Evolutionary conservation across 2,113 vertebrate species (phyloP).

Genomic region (Crotophaga sulcirostris): DNA sequence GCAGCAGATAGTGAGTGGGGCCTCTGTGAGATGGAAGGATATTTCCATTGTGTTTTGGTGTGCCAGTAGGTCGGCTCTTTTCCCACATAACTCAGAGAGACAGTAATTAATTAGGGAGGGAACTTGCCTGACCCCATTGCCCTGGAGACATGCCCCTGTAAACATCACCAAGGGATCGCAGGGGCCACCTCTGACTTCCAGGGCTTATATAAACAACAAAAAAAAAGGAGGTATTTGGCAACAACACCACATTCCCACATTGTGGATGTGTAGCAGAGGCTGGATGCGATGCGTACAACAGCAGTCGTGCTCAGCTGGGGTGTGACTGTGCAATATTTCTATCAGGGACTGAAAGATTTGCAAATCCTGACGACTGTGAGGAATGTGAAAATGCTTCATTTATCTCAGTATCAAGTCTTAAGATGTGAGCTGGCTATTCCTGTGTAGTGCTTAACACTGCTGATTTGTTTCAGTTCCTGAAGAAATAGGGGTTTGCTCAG

Average conservation of each 20-base stretch:
- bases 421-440: background rate
- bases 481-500: background rate
- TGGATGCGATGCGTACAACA: background rate
- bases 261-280: background rate
- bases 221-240: slow-evolving; percentile 35
- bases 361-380: background rate
- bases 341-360: background rate
- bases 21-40: background rate
- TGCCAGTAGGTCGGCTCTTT: background rate
- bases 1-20: background rate
- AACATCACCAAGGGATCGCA: background rate
- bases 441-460: background rate
- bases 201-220: slow-evolving; percentile 32
- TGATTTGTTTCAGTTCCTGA: background rate
- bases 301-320: background rate
- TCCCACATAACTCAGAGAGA: slow-evolving; percentile 62
- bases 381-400: background rate
- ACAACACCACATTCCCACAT: slow-evolving; percentile 5
- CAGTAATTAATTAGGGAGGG: slow-evolving; percentile 49
- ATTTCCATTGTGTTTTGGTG: slow-evolving; percentile 4
- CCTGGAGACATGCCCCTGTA: slow-evolving; percentile 36
- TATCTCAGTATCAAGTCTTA: background rate
- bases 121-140: slow-evolving; percentile 28
- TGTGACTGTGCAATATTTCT: background rate
- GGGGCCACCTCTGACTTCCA: slow-evolving; percentile 51